Evolutionary conservation across 2,113 vertebrate species (phyloP).

Genomic region (Silurus asotus): DNA sequence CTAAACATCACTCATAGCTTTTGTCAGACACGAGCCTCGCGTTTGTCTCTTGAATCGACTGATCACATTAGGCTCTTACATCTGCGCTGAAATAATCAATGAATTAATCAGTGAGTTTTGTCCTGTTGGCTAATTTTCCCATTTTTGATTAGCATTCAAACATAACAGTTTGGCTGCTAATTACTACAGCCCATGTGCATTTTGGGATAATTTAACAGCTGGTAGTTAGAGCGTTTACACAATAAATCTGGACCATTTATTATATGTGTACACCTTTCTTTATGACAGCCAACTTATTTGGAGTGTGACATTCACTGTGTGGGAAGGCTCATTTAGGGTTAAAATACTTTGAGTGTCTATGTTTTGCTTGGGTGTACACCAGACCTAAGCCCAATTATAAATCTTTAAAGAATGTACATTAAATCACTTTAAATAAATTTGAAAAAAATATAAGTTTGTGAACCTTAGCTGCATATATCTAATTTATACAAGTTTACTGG

Average conservation of each 20-base stretch:
- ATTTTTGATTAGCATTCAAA: background rate
- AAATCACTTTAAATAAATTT: background rate
- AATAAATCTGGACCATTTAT: background rate
- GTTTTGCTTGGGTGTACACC: background rate
- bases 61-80: background rate
- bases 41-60: background rate
- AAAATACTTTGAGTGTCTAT: background rate
- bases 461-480: conserved; percentile 7
- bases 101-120: background rate
- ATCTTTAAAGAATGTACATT: background rate
- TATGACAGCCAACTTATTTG: background rate
- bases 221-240: background rate
- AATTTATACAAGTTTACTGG: conserved; percentile 14
- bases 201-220: background rate
- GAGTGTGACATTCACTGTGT: background rate
- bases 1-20: background rate
- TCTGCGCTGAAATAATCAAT: background rate
- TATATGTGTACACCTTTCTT: background rate
- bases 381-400: background rate
- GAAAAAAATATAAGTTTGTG: background rate
- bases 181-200: background rate
- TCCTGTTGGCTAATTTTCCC: background rate
- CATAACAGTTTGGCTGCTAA: background rate
- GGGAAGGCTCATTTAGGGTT: no score
- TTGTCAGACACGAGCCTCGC: background rate